These are phyloP conservation scores for Heliconius cydno DNA, from an alignment of 2,888 invertebrate genomes.

Conservation along the genomic window DNA sequence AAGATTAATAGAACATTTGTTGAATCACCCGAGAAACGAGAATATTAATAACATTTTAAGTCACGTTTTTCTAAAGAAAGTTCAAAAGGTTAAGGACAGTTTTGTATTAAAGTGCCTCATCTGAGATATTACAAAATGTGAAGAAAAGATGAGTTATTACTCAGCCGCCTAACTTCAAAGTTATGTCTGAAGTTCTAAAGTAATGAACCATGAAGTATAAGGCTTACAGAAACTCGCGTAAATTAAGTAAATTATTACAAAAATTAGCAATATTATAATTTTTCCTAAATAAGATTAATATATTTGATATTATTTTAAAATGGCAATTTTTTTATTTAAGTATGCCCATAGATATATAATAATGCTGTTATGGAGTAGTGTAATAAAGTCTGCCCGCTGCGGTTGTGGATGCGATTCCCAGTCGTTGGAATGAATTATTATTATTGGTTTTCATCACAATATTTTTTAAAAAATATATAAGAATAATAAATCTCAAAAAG, in stretches of 20 bases:
- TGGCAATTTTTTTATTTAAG: not conserved
- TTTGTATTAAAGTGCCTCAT: conserved; percentile 35
- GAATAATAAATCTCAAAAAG: too few species aligned
- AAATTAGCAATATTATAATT: not conserved
- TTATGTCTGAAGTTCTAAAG: conserved; percentile 26
- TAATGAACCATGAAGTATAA: conserved; percentile 24
- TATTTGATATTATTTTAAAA: not conserved
- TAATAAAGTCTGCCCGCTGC: not conserved
- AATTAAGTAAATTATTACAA: conserved; percentile 9
- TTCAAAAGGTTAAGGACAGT: conserved; percentile 37
- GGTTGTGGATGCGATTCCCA: not conserved
- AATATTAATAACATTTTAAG: not conserved
- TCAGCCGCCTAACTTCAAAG: conserved; percentile 31
- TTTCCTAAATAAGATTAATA: not conserved
- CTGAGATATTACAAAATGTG: conserved; percentile 40
- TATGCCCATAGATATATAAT: too few species aligned
- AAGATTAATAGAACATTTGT: not conserved
- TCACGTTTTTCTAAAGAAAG: conserved; percentile 14
- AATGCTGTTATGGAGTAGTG: not conserved
- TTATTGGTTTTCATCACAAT: too few species aligned
- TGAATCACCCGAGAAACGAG: not conserved
- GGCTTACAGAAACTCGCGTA: conserved; percentile 11
- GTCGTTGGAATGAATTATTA: not conserved
- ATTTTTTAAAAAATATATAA: too few species aligned
- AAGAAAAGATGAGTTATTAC: conserved; percentile 38